Base-by-base conservation (phyloP, 2,888 invertebrate species). In the Tetheella fluctuosa region DNA sequence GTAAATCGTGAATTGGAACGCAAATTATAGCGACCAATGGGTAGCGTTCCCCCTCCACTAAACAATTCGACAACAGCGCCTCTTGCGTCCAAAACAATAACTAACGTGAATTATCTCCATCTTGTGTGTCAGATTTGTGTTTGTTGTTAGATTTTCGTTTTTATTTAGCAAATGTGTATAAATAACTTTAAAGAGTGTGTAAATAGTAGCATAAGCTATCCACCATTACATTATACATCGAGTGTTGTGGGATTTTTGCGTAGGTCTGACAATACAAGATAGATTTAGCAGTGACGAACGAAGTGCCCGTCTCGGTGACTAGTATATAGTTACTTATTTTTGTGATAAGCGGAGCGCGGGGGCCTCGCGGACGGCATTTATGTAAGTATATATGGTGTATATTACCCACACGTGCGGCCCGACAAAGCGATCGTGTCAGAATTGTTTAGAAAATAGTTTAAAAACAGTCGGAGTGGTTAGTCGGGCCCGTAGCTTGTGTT, bases 71-170 rank as follows among this genome's bases (percentile, higher is more conserved):
- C 69, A 60, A 64, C 75, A 85, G 90, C 94, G 94, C 94, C 86
- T 74, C 89, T 79, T 60, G 89, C 88, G 94, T 81, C 71, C 81
- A 80, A 86, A 88, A 86, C 77, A 80, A 71, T 84, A 93, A 94
- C 90, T 93, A 90, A 81, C 84, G 85, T 91, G 90, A 92, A 94
- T 91, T 94, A 94, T 94, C 94, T 94, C 94, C 94, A 94, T 94
- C 93, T 94, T 94, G 93, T 90, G 89, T 94, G 94, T 90, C 94
- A 94, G 94, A 94, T 94, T 94, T 94, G 93, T 93, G 93, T 93
- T 93, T 93, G 93, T 93, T 93, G 90, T 88, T 90, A 85, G 81
- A 89, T 87, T 91, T 86, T 80, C 85, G 85, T 81, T 88, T 86
- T 89, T 89, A 81, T 71, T 80, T 76, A 76, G 74, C 73, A 85